Evolutionary conservation across 2,113 vertebrate species (phyloP).

Genomic region (Odobenus rosmarus): DNA sequence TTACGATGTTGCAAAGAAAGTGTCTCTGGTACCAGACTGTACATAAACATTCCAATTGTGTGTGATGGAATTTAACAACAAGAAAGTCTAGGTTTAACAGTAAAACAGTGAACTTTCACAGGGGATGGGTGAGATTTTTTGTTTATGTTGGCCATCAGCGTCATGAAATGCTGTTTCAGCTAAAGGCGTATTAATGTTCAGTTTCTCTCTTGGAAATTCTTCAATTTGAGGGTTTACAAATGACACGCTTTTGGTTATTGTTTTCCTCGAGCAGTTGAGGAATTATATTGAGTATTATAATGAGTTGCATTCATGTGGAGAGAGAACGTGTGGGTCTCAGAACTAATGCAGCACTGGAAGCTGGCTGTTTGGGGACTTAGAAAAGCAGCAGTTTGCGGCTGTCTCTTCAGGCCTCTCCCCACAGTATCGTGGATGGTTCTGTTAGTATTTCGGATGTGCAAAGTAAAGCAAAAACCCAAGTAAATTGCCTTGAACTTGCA

Average conservation of each 20-base stretch:
- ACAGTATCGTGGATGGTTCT: conserved; percentile 12
- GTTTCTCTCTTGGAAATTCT: conserved; percentile 83
- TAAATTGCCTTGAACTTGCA: conserved; percentile 56
- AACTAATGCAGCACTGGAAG: conserved; percentile 61
- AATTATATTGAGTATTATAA: too few relatives aligned
- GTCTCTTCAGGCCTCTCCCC: conserved; percentile 59
- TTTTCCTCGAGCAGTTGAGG: conserved; percentile 66
- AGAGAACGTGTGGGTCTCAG: conserved; percentile 66
- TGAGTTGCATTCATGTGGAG: conserved; percentile 72
- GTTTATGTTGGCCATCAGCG: conserved; percentile 78
- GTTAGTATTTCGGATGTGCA: conserved; percentile 16
- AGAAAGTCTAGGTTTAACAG: conserved; percentile 78
- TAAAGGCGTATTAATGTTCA: conserved; percentile 80
- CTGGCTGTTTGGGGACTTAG: conserved; percentile 69
- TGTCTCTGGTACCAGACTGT: conserved; percentile 83
- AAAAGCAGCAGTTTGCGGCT: conserved; percentile 79
- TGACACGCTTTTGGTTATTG: conserved; percentile 65
- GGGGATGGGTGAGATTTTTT: conserved; percentile 76
- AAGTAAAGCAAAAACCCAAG: conserved; percentile 1
- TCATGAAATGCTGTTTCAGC: conserved; percentile 60
- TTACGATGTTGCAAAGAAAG: conserved; percentile 84
- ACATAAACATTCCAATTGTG: conserved; percentile 77
- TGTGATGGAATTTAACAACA: conserved; percentile 79
- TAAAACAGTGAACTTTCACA: conserved; percentile 68
- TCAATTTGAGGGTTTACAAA: conserved; percentile 75